Conservation (phyloP, 2,113 vertebrate species). For the Sprattus sprattus region DNA sequence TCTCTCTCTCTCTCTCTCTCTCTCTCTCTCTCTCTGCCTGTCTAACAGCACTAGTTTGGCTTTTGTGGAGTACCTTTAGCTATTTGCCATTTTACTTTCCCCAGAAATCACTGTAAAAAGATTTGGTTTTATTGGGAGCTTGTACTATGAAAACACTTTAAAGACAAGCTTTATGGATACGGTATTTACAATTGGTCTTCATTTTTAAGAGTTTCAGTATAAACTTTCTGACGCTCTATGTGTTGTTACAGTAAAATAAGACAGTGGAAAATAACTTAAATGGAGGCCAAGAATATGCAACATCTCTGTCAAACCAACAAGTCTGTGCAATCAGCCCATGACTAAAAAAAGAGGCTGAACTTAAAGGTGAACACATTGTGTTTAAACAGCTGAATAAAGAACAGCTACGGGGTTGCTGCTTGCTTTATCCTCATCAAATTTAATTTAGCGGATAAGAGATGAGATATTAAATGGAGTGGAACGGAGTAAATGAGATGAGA, state of each 20-base stretch:
- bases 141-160: neutral
- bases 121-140: neutral
- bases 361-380: neutral
- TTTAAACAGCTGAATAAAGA: neutral
- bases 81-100: too few relatives aligned
- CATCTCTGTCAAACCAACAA: neutral
- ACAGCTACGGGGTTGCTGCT: neutral
- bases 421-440: neutral
- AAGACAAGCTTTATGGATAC: neutral
- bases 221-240: neutral
- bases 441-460: neutral
- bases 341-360: neutral
- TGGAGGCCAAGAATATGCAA: neutral
- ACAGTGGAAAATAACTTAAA: neutral
- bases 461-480: neutral
- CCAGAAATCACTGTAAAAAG: neutral
- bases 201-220: neutral
- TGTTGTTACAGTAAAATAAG: neutral
- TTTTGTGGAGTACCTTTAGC: slow-evolving; percentile 19
- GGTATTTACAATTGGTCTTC: neutral
- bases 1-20: neutral
- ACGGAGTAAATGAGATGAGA: neutral
- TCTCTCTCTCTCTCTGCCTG: neutral
- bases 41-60: neutral
- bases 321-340: neutral